These are phyloP conservation scores for Euleptes europaea DNA, from an alignment of 2,113 vertebrate species.

Conservation along the genomic window DNA sequence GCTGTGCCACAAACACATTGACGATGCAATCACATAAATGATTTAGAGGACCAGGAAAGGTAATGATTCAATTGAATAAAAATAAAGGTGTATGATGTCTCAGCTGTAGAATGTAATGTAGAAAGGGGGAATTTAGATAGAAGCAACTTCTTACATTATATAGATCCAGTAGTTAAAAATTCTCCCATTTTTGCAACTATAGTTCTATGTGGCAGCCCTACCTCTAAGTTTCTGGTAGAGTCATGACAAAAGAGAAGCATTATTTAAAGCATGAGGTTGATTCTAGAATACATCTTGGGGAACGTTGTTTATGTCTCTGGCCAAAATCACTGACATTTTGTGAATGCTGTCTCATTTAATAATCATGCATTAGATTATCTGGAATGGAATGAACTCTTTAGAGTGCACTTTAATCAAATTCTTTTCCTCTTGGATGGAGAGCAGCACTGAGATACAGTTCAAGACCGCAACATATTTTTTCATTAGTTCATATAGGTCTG, in stretches of 20 bases:
- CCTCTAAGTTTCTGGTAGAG: not conserved
- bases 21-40: not conserved
- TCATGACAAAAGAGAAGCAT: not conserved
- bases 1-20: too few species aligned
- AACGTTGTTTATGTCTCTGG: conserved; percentile 8
- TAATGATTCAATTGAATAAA: too few species aligned
- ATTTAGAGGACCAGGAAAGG: not conserved
- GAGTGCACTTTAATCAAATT: conserved; percentile 27
- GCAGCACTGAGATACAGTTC: not conserved
- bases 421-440: conserved; percentile 18
- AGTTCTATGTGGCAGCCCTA: not conserved
- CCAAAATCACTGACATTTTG: not conserved
- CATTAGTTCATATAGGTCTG: not conserved
- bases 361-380: conserved; percentile 16
- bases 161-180: not conserved
- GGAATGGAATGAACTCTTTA: conserved; percentile 3
- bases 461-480: not conserved
- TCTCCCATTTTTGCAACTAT: not conserved
- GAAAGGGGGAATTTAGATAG: not conserved
- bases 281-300: conserved; percentile 11
- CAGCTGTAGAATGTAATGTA: not conserved
- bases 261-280: not conserved
- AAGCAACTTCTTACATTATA: not conserved
- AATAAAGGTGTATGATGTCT: not conserved
- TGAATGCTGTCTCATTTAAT: conserved; percentile 1